phyloP scores from a whole-genome alignment of 2,888 invertebrate species.

The Leptopilina myrica region DNA sequence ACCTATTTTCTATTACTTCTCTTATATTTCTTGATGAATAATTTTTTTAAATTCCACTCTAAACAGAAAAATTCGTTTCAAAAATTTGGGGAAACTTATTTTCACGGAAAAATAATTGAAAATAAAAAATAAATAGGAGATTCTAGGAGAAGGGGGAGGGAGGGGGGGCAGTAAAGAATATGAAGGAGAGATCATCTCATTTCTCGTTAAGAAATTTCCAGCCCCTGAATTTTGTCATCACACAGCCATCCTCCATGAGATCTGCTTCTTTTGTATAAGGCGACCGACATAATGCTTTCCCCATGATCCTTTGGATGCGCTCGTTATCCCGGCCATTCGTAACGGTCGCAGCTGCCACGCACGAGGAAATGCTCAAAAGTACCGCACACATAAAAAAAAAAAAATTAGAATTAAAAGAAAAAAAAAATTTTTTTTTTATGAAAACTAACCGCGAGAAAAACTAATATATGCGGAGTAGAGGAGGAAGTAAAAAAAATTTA shows the following conservation, averaged over 20 bases:
- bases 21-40: too few species aligned
- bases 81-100: too few species aligned
- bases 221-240: conserved; percentile 69
- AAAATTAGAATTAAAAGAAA: conserved; percentile 40
- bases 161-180: too few species aligned
- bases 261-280: conserved; percentile 62
- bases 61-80: too few species aligned
- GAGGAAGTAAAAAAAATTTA: too few species aligned
- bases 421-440: neutral
- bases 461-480: too few species aligned
- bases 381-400: conserved; percentile 13
- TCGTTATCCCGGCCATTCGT: conserved; percentile 74
- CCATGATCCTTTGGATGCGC: conserved; percentile 74
- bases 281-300: conserved; percentile 70
- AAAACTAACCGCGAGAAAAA: neutral
- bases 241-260: conserved; percentile 62
- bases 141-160: too few species aligned
- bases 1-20: too few species aligned
- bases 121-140: too few species aligned
- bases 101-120: too few species aligned
- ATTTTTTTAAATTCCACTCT: too few species aligned
- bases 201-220: conserved; percentile 49
- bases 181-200: conserved; percentile 37
- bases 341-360: conserved; percentile 71
- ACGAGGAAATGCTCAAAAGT: conserved; percentile 35